Evolutionary conservation across 92 coral and sea anemone species (phyloP).

Genomic region (Plumapathes pennacea): DNA sequence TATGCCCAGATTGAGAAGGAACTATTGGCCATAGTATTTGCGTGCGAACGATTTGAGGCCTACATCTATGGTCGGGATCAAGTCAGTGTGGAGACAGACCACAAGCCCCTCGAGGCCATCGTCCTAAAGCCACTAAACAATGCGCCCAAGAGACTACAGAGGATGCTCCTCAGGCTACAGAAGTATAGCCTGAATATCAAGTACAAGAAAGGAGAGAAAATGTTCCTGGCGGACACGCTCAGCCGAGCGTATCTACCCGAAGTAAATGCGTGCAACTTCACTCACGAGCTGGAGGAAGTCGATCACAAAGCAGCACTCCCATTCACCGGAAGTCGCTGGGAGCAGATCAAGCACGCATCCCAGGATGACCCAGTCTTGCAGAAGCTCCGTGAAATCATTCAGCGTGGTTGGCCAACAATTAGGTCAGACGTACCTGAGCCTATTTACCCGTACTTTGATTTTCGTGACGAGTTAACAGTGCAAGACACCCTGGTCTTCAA

Average conservation of each 20-base stretch:
- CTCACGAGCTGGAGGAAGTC: slow-evolving; percentile 17
- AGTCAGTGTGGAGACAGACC: slow-evolving; percentile 7
- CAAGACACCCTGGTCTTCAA: slow-evolving; percentile 33
- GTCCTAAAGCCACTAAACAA: slow-evolving; percentile 4
- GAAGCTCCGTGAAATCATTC: slow-evolving; percentile 20
- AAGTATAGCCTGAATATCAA: slow-evolving; percentile 2
- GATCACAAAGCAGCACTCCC: slow-evolving; percentile 16
- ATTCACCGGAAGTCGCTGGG: slow-evolving; percentile 22
- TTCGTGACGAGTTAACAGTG: slow-evolving; percentile 26
- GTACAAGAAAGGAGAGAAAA: slow-evolving; percentile 11
- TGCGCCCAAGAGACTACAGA: slow-evolving; percentile 8
- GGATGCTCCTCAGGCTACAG: slow-evolving; percentile 12
- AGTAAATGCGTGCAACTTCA: slow-evolving; percentile 2
- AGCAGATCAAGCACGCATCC: slow-evolving; percentile 24
- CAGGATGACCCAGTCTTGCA: slow-evolving; percentile 33
- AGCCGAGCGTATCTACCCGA: slow-evolving; percentile 19
- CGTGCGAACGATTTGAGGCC: slow-evolving; percentile 3
- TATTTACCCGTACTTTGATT: slow-evolving; percentile 19
- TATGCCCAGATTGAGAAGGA: slow-evolving; percentile 25
- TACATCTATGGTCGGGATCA: slow-evolving; percentile 11
- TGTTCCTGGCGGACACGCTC: slow-evolving; percentile 12
- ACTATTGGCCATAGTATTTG: slow-evolving; percentile 18
- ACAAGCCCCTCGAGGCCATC: slow-evolving; percentile 12
- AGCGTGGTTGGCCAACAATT: slow-evolving; percentile 42
- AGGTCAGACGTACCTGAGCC: slow-evolving; percentile 19